Base-by-base conservation (phyloP, 2,113 vertebrate species). In the Xiphophorus hellerii region DNA sequence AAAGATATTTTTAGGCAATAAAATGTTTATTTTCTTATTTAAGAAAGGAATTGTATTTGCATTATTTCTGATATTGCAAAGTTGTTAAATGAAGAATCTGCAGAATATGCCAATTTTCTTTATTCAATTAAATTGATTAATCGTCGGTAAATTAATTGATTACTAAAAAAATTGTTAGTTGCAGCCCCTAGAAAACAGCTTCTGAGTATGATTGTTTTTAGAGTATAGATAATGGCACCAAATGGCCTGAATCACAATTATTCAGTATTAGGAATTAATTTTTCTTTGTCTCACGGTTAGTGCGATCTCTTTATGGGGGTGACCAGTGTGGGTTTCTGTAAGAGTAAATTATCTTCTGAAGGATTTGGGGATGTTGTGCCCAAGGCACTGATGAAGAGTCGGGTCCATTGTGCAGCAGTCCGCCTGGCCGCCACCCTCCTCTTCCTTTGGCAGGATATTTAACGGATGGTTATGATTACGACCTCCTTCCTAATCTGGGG, bases 401-500 rank as follows among this genome's bases (percentile, higher is more conserved):
- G 58, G 67, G 22, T 5, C 78, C 69, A 75, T 64, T 81, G 68
- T 75, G 65, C 71, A 27, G 25, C 65, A 58, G 64, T 12, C 29
- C 74, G 44, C 15, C 10, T 4, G 11, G 42, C 42, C 69, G 9
- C 94, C 1, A 84, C 90, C 66, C 15, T 66, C 39, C 94, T 66
- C 74, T 93, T 94, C 73, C 65, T 64, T 73, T 17, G 25, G 62
- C 87, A 90, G 92, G 91, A 90, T 71, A 84, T 74, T 62, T 65
- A 90, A 81, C 25, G 39, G 73, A 33, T 74, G 80, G 74, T 85
- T 78, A 85, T 85, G 75, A 93, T 93, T 92, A 84, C 85, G 69
- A 91, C 81, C 83, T 93, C 89, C 92, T 94, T 94, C 92, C 92
- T 90, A 84, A 86, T 87, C 86, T 81, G 84, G 81, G 76, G 54